Percentiles rank a stretch among this genome's conserved stretches.
phyloP scores from a whole-genome alignment of 2,113 vertebrate genomes.

The Eublepharis macularius region DNA sequence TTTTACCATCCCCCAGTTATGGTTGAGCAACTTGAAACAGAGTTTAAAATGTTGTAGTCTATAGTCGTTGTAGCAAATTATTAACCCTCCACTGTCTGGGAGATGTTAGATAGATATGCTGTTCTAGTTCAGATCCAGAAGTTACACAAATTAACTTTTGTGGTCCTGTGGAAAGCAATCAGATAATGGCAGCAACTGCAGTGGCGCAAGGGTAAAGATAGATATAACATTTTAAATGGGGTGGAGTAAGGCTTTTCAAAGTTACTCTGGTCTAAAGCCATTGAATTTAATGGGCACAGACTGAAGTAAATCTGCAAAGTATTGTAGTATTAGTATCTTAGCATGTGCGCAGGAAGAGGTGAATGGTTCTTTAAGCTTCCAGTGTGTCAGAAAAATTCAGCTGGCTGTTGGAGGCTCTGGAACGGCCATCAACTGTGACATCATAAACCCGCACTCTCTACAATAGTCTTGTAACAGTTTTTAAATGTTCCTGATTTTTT shows the following conservation, averaged over 20 bases:
- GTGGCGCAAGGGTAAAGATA: not conserved
- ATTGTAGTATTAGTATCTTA: not conserved
- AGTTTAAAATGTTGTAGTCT: constrained; percentile 2
- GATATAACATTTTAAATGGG: not conserved
- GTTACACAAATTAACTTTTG: not conserved
- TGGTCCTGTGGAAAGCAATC: not conserved
- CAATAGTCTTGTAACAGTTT: not conserved
- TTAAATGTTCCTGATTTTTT: not conserved
- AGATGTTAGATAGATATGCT: not conserved
- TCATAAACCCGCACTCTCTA: not conserved
- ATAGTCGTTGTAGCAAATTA: constrained; percentile 13
- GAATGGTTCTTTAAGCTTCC: not conserved
- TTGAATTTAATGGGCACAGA: too few relatives aligned
- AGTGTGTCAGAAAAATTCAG: not conserved
- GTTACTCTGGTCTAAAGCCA: too few relatives aligned
- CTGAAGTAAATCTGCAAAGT: too few relatives aligned
- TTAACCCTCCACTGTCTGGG: constrained; percentile 1
- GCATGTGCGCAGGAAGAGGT: too few relatives aligned
- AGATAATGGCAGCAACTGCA: not conserved
- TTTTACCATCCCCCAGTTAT: not conserved
- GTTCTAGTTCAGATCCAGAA: not conserved
- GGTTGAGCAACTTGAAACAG: not conserved
- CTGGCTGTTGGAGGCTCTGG: not conserved
- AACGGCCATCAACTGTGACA: not conserved
- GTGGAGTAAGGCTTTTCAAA: not conserved